phyloP scores from a whole-genome alignment of 2,888 invertebrate genomes.

The Itoplectis maculator region DNA sequence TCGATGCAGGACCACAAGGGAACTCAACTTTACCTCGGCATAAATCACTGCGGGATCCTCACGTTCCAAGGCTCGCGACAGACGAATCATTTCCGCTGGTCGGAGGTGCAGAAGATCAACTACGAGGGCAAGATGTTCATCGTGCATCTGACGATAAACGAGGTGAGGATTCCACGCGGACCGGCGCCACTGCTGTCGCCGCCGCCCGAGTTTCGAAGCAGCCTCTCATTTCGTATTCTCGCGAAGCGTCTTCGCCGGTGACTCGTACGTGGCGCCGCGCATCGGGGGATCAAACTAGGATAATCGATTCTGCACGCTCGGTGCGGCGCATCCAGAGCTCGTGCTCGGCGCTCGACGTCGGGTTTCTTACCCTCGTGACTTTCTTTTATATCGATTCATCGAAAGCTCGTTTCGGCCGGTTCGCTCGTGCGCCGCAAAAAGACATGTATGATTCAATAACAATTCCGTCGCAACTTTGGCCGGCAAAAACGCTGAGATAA shows the following conservation, averaged over 20 bases:
- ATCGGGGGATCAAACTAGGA: not conserved
- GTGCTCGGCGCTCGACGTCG: not conserved
- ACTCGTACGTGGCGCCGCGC: not conserved
- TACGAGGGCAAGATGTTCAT: conserved; percentile 99
- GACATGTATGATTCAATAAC: too few species aligned
- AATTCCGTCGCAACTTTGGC: too few species aligned
- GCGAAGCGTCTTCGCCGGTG: not conserved
- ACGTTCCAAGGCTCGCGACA: conserved; percentile 97
- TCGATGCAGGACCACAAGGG: conserved; percentile 94
- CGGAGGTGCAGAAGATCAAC: conserved; percentile 97
- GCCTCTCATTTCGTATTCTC: conserved; percentile 19
- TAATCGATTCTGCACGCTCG: conserved; percentile 1
- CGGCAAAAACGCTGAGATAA: too few species aligned
- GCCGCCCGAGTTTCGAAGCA: too few species aligned
- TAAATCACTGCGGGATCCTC: conserved; percentile 97
- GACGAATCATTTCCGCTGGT: conserved; percentile 98
- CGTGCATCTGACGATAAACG: conserved; percentile 95
- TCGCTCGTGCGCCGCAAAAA: not conserved
- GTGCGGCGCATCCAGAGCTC: not conserved
- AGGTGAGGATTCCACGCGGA: conserved; percentile 87
- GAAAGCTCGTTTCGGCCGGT: not conserved
- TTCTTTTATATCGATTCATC: not conserved
- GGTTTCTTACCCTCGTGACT: not conserved
- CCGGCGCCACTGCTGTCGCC: not conserved
- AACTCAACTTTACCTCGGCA: conserved; percentile 96